Evolutionary conservation across 1,140 invertebrate species (phyloP), one percentile per base, ranked within the genome.

Genomic region (Epicauta chinensis): DNA sequence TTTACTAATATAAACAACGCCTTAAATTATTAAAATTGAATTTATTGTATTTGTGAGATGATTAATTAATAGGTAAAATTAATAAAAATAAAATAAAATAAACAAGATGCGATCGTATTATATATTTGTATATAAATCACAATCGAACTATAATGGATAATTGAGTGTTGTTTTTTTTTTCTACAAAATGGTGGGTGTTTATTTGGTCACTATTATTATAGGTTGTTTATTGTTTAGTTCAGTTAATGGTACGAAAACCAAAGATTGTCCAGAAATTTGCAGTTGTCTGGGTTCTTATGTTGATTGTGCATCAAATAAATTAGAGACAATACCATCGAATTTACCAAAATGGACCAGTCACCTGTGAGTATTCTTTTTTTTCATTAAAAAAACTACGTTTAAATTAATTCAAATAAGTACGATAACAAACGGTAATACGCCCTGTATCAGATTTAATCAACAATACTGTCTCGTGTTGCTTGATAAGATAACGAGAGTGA

Each of bases 311-410:
- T 73, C 76, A 56, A 74, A 77, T 67, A 76, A 76, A 66, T 73
- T 81, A 60, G 66, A 72, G 56, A 68, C 68, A 56, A 73, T 80
- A 61, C 78, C 80, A 45, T 50, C 55, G 16, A 71, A 73, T 65
- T 72, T 81, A 66, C 79, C 80, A 47, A 73, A 72, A 71, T 81
- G 80, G 75, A 75, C 78, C 63, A 74, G 73, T 70, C 72, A 74
- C 60, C 72, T 82, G 73, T 81, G 79, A 75, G 73, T 53, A 16
- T 9, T 14, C 42, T 47, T 42, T 56, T 36, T 47, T 59, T 47
- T 30, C 34, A 38, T 47, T 23, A 23, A 34, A n/a, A n/a, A n/a
- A n/a, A n/a, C n/a, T n/a, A n/a, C n/a, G n/a, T n/a, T 34, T 34
- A 11, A 34, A 34, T 34, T 34, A n/a, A n/a, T 34, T 34, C 6